Evolutionary conservation across 2,113 vertebrate species (phyloP).

Genomic region (Glareola pratincola): DNA sequence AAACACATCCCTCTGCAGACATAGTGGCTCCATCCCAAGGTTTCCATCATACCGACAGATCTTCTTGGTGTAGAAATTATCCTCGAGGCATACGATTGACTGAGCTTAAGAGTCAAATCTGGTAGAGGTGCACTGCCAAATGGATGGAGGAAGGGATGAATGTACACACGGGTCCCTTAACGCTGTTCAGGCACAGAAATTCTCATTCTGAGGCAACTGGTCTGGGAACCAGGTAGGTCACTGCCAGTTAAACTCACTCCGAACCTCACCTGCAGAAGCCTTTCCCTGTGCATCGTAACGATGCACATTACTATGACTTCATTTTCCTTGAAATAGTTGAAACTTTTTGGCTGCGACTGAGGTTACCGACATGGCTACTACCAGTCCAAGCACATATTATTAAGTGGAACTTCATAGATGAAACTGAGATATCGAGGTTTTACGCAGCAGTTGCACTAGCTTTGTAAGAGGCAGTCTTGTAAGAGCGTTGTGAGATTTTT

Average conservation of each 20-base stretch:
- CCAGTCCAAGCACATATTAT: neutral
- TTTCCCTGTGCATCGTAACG: neutral
- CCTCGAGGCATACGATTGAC: neutral
- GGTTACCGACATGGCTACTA: neutral
- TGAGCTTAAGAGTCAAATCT: neutral
- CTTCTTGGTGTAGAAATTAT: neutral
- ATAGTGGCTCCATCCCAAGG: conserved; percentile 19
- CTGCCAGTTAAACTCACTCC: neutral
- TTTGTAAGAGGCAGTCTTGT: neutral
- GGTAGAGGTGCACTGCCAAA: neutral
- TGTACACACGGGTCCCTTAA: neutral
- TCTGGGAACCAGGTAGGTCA: neutral
- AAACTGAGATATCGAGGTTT: neutral
- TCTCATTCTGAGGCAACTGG: neutral
- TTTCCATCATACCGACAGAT: neutral
- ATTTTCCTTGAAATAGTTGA: neutral
- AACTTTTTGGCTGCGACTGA: neutral
- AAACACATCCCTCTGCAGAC: conserved; percentile 28
- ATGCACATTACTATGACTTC: neutral
- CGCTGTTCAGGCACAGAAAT: neutral
- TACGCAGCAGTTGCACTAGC: neutral
- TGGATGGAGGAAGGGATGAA: neutral
- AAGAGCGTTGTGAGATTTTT: neutral
- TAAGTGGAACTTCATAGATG: neutral
- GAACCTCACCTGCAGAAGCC: neutral